These are phyloP conservation scores for Epinotia demarniana DNA, from an alignment of 2,888 invertebrate species.

Conservation along the genomic window DNA sequence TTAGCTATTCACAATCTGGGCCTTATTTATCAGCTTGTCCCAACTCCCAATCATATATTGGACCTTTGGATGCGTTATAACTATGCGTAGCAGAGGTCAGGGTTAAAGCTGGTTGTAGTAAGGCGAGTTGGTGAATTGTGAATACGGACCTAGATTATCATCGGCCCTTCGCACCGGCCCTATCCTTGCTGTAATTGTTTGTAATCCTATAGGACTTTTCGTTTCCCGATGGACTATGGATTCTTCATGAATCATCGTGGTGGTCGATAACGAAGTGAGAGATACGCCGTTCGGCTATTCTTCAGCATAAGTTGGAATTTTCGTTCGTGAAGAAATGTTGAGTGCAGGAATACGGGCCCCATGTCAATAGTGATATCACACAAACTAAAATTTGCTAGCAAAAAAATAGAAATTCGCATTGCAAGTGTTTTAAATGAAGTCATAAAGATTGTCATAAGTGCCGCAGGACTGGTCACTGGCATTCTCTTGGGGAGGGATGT, in stretches of 20 bases:
- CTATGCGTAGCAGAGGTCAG: background rate
- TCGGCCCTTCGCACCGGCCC: slow-evolving; percentile 9
- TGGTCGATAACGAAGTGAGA: background rate
- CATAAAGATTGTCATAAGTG: too few species aligned
- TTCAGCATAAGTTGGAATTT: too few species aligned
- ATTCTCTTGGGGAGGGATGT: too few species aligned
- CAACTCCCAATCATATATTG: background rate
- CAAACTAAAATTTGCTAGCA: too few species aligned
- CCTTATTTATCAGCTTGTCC: background rate
- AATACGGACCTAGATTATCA: background rate
- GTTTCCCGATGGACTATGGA: background rate
- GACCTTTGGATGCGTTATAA: background rate
- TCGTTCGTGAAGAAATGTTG: too few species aligned
- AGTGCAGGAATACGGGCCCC: too few species aligned
- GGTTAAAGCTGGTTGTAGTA: background rate
- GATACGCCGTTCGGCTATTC: too few species aligned
- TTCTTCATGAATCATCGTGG: background rate
- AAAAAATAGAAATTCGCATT: too few species aligned
- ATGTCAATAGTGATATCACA: too few species aligned
- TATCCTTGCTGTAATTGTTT: slow-evolving; percentile 15
- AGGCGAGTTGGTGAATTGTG: background rate
- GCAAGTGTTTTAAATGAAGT: too few species aligned
- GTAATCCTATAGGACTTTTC: slow-evolving; percentile 2
- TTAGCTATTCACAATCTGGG: background rate
- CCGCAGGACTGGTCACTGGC: too few species aligned